Conservation (phyloP, 1,140 invertebrate species). For the Ctenoplectra terminalis region DNA sequence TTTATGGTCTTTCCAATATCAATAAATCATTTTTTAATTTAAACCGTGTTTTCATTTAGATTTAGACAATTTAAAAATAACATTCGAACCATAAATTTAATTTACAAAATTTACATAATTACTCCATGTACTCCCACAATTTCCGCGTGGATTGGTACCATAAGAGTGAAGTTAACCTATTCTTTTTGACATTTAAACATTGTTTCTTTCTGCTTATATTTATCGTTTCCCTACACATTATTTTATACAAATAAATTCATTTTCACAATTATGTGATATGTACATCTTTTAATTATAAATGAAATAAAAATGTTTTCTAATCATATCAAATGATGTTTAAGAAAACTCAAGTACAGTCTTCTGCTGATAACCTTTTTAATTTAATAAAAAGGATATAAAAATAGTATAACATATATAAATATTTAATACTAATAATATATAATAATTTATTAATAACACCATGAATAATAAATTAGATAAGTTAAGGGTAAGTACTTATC, state of each 20-base stretch:
- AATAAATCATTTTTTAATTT: slow-evolving; percentile 7
- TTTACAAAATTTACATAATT: background rate
- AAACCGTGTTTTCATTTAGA: background rate
- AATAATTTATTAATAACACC: background rate
- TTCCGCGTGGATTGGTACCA: too few species aligned
- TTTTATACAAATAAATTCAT: background rate
- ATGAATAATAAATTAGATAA: slow-evolving; percentile 1
- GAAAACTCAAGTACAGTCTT: too few species aligned
- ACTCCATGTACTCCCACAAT: background rate
- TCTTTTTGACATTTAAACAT: background rate
- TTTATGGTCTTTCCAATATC: background rate
- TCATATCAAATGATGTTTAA: background rate
- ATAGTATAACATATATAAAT: background rate
- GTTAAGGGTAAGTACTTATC: slow-evolving; percentile 39
- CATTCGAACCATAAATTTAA: background rate
- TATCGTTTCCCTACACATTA: background rate
- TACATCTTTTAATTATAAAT: background rate
- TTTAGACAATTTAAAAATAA: background rate
- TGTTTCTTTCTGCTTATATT: background rate
- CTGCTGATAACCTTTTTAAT: background rate
- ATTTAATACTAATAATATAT: background rate
- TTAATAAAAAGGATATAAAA: background rate
- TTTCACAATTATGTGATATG: background rate
- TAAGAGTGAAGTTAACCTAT: background rate
- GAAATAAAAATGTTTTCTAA: background rate